These are phyloP conservation scores for Panzeria rudis DNA, from an alignment of 2,888 invertebrate species.

Conservation along the genomic window DNA sequence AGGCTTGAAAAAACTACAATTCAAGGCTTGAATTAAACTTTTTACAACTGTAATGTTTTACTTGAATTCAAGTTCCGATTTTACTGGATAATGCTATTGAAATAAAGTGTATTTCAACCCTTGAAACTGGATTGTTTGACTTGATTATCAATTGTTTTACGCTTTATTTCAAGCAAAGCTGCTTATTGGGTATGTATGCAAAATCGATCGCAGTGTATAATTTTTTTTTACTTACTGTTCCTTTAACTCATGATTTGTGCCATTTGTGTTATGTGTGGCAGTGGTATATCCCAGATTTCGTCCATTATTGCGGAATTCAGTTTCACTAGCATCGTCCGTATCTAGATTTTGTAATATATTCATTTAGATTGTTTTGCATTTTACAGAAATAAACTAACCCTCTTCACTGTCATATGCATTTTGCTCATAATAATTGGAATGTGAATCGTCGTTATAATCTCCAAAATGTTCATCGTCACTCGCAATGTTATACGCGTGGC, in stretches of 20 bases:
- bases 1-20: too few species aligned
- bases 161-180: too few species aligned
- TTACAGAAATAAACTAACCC: slow-evolving; percentile 81
- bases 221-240: slow-evolving; percentile 80
- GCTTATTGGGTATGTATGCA: too few species aligned
- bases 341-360: slow-evolving; percentile 84
- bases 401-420: slow-evolving; percentile 85
- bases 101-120: too few species aligned
- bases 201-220: slow-evolving; percentile 18
- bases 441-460: slow-evolving; percentile 77
- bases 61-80: too few species aligned
- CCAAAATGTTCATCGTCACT: slow-evolving; percentile 74
- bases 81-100: too few species aligned
- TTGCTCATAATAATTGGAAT: slow-evolving; percentile 76
- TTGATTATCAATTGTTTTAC: too few species aligned
- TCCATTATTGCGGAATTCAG: slow-evolving; percentile 89
- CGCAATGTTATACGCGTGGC: slow-evolving; percentile 71
- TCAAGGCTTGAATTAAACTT: too few species aligned
- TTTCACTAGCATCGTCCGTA: slow-evolving; percentile 98
- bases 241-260: slow-evolving; percentile 82
- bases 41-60: too few species aligned
- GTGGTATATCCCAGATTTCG: slow-evolving; percentile 76
- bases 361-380: background rate
- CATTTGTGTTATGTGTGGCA: slow-evolving; percentile 74
- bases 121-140: too few species aligned